These are phyloP conservation scores for Drosophila paranaensis DNA, from an alignment of 2,888 invertebrate genomes.

Conservation along the genomic window DNA sequence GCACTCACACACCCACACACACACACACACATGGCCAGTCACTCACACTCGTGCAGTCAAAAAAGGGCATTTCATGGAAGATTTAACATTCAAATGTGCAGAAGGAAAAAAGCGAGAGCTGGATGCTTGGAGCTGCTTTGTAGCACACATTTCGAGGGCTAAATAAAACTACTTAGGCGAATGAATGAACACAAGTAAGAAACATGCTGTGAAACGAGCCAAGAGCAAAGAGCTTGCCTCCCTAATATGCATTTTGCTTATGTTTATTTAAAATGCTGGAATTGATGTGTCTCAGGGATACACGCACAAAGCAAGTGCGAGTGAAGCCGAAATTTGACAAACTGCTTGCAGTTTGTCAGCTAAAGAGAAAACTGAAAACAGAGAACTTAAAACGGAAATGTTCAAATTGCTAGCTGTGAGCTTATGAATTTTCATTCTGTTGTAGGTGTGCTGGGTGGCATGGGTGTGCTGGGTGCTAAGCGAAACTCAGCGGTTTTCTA, in stretches of 20 bases:
- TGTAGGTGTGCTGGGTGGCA: conserved; percentile 5
- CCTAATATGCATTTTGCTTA: conserved; percentile 38
- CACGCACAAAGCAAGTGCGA: conserved; percentile 18
- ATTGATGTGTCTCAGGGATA: conserved; percentile 8
- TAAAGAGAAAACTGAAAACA: background rate
- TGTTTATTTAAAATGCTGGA: conserved; percentile 43
- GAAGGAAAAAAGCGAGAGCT: conserved; percentile 47
- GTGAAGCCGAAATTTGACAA: conserved; percentile 18
- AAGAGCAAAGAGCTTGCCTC: conserved; percentile 24
- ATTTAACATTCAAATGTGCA: conserved; percentile 84
- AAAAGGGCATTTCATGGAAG: conserved; percentile 83
- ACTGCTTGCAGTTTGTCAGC: conserved; percentile 32
- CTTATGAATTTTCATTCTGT: conserved; percentile 46
- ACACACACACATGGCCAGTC: conserved; percentile 27
- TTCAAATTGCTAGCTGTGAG: conserved; percentile 24
- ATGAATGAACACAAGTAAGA: conserved; percentile 70
- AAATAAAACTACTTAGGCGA: conserved; percentile 82
- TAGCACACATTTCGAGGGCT: conserved; percentile 46
- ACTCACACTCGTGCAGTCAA: conserved; percentile 34
- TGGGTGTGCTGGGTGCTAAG: conserved; percentile 5
- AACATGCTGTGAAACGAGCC: conserved; percentile 37
- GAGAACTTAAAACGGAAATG: conserved; percentile 5
- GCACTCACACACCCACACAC: conserved; percentile 28
- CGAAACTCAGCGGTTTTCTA: background rate
- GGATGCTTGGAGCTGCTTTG: conserved; percentile 14